Conservation (phyloP, 2,113 vertebrate species). For the Lepus americanus region DNA sequence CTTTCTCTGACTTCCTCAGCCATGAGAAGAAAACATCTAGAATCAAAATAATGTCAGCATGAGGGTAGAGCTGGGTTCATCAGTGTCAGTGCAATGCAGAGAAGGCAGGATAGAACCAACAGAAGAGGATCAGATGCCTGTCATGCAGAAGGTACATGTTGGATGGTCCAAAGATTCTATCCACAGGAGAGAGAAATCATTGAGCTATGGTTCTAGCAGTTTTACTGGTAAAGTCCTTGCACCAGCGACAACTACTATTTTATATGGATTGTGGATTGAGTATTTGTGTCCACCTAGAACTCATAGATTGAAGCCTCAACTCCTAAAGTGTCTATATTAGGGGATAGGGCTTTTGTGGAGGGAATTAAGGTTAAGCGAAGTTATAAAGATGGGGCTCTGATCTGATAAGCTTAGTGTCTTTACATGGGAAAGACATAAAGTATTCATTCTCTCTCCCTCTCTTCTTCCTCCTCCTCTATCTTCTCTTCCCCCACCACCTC, state of each 20-base stretch:
- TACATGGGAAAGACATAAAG: neutral
- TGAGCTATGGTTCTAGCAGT: neutral
- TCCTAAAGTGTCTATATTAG: neutral
- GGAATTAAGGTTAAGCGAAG: neutral
- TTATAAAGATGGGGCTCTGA: neutral
- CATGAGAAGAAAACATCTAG: neutral
- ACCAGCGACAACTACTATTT: neutral
- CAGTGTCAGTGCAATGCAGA: neutral
- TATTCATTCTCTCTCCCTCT: rapidly evolving
- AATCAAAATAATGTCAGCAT: neutral
- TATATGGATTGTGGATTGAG: neutral
- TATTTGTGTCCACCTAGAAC: neutral
- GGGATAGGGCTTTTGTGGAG: neutral
- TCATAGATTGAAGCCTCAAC: neutral
- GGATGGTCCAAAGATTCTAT: neutral
- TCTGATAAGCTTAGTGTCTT: neutral
- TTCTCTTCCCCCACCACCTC: neutral
- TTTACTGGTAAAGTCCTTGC: neutral
- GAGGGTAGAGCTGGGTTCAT: neutral
- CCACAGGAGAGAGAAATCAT: neutral
- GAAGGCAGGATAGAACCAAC: neutral
- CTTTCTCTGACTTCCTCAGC: neutral
- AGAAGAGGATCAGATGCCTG: neutral
- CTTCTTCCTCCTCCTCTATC: neutral
- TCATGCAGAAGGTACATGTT: neutral